Evolutionary conservation across 2,797 vertebrate species (phyloP).

Genomic region (Antennarius maculatus): DNA sequence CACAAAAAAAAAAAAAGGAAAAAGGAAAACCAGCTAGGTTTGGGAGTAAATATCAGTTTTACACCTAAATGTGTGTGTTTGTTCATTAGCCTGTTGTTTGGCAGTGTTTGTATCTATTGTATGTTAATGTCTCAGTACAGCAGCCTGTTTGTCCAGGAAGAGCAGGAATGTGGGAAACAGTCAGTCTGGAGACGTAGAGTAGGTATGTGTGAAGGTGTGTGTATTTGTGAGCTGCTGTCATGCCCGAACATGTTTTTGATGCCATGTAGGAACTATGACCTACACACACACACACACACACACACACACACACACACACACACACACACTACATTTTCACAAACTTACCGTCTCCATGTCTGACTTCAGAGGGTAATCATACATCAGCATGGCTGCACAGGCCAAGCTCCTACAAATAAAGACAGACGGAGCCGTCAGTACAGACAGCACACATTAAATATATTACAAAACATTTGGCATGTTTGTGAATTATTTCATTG

Average conservation of each 20-base stretch:
- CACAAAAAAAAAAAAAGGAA: conserved; percentile 27
- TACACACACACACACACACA: neutral
- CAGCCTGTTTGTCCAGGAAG: conserved; percentile 78
- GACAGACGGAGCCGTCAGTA: conserved; percentile 19
- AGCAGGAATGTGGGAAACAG: conserved; percentile 74
- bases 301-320: conserved; percentile 6
- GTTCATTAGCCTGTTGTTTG: conserved; percentile 52
- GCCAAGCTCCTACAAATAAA: conserved; percentile 65
- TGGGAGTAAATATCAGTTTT: conserved; percentile 38
- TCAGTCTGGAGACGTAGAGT: conserved; percentile 69
- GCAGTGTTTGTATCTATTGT: conserved; percentile 67
- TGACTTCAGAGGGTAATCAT: conserved; percentile 94
- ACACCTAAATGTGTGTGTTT: conserved; percentile 43
- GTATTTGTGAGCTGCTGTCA: conserved; percentile 4
- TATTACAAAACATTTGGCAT: neutral
- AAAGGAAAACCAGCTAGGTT: conserved; percentile 28
- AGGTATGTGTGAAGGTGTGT: conserved; percentile 11
- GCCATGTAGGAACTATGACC: no score
- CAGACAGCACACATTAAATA: neutral
- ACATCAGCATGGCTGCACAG: conserved; percentile 95
- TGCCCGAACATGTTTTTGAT: no score
- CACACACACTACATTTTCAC: conserved; percentile 22
- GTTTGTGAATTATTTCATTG: neutral
- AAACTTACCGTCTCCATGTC: conserved; percentile 92
- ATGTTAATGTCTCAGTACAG: conserved; percentile 70